Evolutionary conservation across 2,113 vertebrate species (phyloP).

Genomic region (Lasiurus borealis): DNA sequence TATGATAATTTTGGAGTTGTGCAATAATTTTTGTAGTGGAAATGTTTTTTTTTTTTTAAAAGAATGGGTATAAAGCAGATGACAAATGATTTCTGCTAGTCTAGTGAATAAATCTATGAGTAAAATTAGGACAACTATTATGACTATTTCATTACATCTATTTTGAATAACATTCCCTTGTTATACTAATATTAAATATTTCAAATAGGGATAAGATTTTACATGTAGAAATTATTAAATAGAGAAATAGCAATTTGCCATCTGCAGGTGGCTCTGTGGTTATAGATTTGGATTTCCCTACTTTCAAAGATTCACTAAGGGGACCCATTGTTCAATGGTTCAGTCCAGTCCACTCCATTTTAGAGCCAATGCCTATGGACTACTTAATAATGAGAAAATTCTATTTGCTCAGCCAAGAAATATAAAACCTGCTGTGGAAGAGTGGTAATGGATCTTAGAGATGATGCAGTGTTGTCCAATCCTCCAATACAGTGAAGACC

Average conservation of each 20-base stretch:
- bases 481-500: background rate
- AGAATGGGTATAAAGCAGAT: background rate
- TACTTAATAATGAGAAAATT: constrained; percentile 28
- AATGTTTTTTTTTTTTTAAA: background rate
- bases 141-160: background rate
- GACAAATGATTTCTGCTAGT: background rate
- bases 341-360: constrained; percentile 4
- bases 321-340: background rate
- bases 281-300: constrained; percentile 11
- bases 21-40: background rate
- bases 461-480: background rate
- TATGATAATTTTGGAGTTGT: background rate
- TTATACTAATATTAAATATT: constrained; percentile 1
- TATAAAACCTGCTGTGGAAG: background rate
- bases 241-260: constrained; percentile 26
- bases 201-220: background rate
- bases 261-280: background rate
- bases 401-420: constrained; percentile 40
- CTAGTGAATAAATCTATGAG: background rate
- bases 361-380: background rate
- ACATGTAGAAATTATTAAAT: background rate
- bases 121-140: constrained; percentile 14
- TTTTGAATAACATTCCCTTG: constrained; percentile 15
- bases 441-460: background rate
- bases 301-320: background rate